A percentile compares a stretch with the other conserved stretches of the same genome.
These are phyloP conservation scores for Poeciliopsis infans DNA, from an alignment of 2,797 vertebrate species.

Conservation along the genomic window DNA sequence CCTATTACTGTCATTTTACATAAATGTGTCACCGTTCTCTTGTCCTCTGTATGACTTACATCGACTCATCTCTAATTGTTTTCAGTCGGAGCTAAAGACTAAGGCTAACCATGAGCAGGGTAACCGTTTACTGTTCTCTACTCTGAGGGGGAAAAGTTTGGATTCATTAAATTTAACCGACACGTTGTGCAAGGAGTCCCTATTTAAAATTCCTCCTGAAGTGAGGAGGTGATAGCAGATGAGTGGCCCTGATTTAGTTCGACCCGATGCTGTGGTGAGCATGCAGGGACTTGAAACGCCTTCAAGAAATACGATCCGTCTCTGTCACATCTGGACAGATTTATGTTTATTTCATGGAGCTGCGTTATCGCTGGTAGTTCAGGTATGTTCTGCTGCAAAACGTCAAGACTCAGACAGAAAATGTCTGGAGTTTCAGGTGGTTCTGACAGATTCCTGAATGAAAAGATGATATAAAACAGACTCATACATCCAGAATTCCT, in stretches of 20 bases:
- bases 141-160: neutral
- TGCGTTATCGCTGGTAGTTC: slow-evolving; percentile 1
- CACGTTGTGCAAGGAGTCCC: neutral
- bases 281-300: slow-evolving; percentile 21
- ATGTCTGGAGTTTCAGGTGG: neutral
- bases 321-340: slow-evolving; percentile 12
- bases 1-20: neutral
- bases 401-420: neutral
- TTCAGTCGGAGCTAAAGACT: neutral
- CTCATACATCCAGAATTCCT: neutral
- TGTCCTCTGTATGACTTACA: neutral
- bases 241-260: slow-evolving; percentile 7
- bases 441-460: neutral
- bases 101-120: neutral
- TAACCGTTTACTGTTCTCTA: neutral
- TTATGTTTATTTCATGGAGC: neutral
- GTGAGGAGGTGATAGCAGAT: slow-evolving; percentile 1
- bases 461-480: neutral
- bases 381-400: neutral
- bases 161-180: neutral
- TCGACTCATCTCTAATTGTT: neutral
- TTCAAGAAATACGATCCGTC: neutral
- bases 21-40: neutral
- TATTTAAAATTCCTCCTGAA: slow-evolving; percentile 2
- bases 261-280: slow-evolving; percentile 3